phyloP scores from a whole-genome alignment of 2,113 vertebrate genomes.

The Siniperca chuatsi region DNA sequence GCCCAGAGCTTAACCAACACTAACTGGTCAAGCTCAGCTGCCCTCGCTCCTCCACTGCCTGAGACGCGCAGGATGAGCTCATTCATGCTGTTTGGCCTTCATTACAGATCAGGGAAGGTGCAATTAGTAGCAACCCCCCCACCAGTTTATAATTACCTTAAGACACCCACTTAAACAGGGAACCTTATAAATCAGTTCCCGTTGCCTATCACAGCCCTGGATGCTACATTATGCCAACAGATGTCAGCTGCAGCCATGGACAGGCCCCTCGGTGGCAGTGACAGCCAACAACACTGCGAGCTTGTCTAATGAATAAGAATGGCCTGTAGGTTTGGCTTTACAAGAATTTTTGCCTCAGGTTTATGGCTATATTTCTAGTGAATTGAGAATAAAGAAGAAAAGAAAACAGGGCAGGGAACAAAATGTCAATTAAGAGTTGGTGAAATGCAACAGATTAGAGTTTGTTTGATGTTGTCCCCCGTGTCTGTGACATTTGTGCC shows the following conservation, averaged over 20 bases:
- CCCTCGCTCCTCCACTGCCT: constrained; percentile 57
- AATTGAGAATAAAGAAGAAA: constrained; percentile 57
- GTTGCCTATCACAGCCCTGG: constrained; percentile 61
- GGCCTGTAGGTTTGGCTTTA: constrained; percentile 51
- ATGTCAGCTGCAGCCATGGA: constrained; percentile 70
- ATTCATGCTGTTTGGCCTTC: constrained; percentile 74
- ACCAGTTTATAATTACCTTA: constrained; percentile 81
- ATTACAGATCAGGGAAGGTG: constrained; percentile 82
- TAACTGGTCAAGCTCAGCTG: constrained; percentile 77
- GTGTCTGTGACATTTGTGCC: constrained; percentile 49
- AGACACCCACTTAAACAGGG: constrained; percentile 81
- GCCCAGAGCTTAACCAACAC: constrained; percentile 79
- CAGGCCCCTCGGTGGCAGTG: constrained; percentile 56
- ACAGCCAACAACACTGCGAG: constrained; percentile 50
- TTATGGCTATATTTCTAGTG: constrained; percentile 58
- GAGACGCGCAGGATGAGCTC: constrained; percentile 53
- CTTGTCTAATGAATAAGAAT: constrained; percentile 75
- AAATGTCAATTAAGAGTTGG: constrained; percentile 70
- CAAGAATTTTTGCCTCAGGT: constrained; percentile 32
- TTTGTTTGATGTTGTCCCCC: constrained; percentile 27
- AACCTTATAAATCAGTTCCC: constrained; percentile 75
- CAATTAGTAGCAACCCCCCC: constrained; percentile 78
- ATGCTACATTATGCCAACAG: constrained; percentile 73
- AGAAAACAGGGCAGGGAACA: constrained; percentile 35
- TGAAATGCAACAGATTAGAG: constrained; percentile 58